Conservation (phyloP, 2,113 vertebrate species). For the Carassius auratus region DNA sequence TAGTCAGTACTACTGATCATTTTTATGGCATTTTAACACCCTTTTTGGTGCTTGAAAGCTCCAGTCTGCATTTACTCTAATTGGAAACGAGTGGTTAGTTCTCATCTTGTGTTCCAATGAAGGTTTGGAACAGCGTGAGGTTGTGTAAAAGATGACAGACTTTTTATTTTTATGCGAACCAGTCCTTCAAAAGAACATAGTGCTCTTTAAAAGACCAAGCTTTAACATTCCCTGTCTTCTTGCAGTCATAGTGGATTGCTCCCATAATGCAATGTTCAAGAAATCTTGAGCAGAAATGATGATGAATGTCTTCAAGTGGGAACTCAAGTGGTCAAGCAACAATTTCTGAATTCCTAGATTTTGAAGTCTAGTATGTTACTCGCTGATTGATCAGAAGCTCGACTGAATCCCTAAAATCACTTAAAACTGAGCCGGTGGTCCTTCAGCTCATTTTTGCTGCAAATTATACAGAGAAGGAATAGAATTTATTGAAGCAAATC, state of each 20-base stretch:
- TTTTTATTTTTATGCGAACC: background rate
- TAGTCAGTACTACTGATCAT: background rate
- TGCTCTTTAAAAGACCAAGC: slow-evolving; percentile 25
- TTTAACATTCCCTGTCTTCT: background rate
- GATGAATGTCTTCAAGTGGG: slow-evolving; percentile 31
- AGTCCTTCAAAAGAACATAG: background rate
- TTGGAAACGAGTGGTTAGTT: background rate
- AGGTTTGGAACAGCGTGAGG: background rate
- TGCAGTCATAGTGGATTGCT: background rate
- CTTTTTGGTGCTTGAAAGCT: background rate
- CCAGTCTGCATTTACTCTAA: background rate
- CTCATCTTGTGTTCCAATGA: background rate
- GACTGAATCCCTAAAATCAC: slow-evolving; percentile 63
- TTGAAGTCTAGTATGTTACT: slow-evolving; percentile 51
- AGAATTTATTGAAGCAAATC: slow-evolving; percentile 60
- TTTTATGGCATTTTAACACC: background rate
- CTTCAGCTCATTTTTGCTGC: slow-evolving; percentile 50
- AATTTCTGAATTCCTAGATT: slow-evolving; percentile 43
- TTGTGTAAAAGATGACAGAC: background rate
- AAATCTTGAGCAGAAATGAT: slow-evolving; percentile 44
- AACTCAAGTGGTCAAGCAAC: slow-evolving; percentile 24
- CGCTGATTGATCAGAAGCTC: slow-evolving; percentile 60
- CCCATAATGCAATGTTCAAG: slow-evolving; percentile 32
- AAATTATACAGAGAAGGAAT: slow-evolving; percentile 57
- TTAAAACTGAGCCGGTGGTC: slow-evolving; percentile 71